Conservation (phyloP, 2,797 vertebrate species). For the Nasua narica region DNA sequence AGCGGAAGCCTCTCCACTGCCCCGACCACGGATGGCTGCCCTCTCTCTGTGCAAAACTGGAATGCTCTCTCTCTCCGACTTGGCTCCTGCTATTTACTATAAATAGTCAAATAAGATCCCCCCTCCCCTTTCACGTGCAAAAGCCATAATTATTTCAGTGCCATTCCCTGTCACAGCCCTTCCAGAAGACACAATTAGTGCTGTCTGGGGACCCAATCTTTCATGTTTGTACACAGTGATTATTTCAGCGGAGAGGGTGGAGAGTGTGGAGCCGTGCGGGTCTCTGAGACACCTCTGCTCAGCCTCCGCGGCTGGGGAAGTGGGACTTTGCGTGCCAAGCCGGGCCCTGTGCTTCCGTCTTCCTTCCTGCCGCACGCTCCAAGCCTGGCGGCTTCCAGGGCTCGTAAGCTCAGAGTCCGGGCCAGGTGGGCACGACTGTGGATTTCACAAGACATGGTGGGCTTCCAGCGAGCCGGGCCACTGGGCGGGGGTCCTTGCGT, state of each 20-base stretch:
- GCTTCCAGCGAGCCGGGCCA: rapidly evolving
- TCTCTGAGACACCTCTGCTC: background rate
- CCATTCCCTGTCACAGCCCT: background rate
- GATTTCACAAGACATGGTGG: background rate
- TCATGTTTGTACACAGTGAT: background rate
- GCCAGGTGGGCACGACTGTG: rapidly evolving
- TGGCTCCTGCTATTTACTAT: background rate
- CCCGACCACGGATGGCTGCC: background rate
- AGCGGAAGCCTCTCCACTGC: background rate
- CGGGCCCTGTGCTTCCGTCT: background rate
- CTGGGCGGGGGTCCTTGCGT: background rate
- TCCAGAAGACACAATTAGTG: background rate
- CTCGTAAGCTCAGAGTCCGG: background rate
- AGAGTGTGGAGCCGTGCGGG: background rate
- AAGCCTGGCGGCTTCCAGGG: background rate
- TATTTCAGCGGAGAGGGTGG: background rate
- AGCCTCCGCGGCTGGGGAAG: background rate
- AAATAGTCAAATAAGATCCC: background rate
- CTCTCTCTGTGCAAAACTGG: background rate
- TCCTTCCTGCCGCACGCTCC: rapidly evolving
- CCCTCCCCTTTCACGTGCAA: background rate
- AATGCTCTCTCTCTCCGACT: background rate
- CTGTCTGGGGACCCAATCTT: background rate
- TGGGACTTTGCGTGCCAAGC: too few species aligned
- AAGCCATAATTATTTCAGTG: background rate